Base-by-base conservation (phyloP, 2,113 vertebrate genomes). In the Callaeas wilsoni region DNA sequence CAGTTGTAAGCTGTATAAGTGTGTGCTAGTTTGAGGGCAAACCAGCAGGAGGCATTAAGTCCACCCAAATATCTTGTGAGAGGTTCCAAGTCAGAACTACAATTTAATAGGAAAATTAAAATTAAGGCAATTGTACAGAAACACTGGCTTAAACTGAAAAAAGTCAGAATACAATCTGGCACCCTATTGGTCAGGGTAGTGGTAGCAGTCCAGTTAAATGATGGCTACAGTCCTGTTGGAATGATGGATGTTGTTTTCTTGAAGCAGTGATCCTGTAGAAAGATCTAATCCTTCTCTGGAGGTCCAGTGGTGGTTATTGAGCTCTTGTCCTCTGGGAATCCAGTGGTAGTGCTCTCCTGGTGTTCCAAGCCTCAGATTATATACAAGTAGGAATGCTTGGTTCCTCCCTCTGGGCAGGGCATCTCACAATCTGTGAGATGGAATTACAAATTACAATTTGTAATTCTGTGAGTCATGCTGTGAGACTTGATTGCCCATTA, bases 81-180 rank as follows among this genome's bases (percentile, higher is more conserved):
- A 37, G 59, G 19, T 56, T 64, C 23, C 15, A 41, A 30, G 19
- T 56, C 35, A 41, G n/a, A 56, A 25, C 10, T 56, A 41, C 35
- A 65, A 3, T 47, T 33, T 41, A 64, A n/a, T 30, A 49, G 30
- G n/a, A 41, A 25, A n/a, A 74, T 29, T 29, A 33, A 55, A 63
- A 46, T n/a, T n/a, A n/a, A n/a, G n/a, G 30, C 25, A 30, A 1
- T 41, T 29, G 19, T 25, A 41, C 19, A 25, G 42, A 41, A 65
- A 25, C 23, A 46, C 13, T 56, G 50, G 23, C 9, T 65, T 64
- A 25, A 74, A 23, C 19, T 65, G 35, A n/a, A n/a, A 4, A 25
- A 47, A 29, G 32, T 17, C 7, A 64, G n/a, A 27, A 4, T 29
- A 29, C 0, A 0, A 15, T 22, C 29, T 74, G n/a, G 29, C 29